phyloP scores from a whole-genome alignment of 2,113 vertebrate genomes.

The Chaetops frenatus region DNA sequence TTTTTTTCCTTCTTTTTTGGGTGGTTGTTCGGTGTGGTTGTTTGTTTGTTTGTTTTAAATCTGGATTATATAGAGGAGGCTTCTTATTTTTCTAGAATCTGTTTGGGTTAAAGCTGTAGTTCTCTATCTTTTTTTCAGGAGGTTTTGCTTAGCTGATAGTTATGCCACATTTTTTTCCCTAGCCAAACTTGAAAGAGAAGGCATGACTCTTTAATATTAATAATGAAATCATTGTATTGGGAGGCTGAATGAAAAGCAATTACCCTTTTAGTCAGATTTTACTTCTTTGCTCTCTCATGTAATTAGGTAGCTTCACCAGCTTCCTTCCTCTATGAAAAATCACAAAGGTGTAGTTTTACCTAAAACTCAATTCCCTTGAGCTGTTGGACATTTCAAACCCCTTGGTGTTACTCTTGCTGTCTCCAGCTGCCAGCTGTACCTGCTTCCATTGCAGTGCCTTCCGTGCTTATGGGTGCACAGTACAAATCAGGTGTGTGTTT shows the following conservation, averaged over 20 bases:
- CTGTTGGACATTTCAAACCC: neutral
- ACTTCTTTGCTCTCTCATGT: neutral
- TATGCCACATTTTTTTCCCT: neutral
- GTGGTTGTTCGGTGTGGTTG: neutral
- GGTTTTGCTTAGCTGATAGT: neutral
- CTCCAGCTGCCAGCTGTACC: neutral
- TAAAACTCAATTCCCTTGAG: neutral
- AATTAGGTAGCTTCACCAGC: neutral
- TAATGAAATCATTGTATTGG: neutral
- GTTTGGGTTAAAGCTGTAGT: neutral
- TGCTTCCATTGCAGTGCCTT: neutral
- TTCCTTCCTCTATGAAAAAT: neutral
- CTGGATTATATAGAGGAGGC: neutral
- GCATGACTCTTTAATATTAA: neutral
- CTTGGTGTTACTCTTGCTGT: neutral
- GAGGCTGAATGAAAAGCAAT: conserved; percentile 11
- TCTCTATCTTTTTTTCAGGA: neutral
- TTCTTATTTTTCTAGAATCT: neutral
- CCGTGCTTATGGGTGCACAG: neutral
- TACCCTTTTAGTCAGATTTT: neutral
- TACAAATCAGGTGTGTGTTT: neutral
- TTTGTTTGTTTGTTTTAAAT: neutral
- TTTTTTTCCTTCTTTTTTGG: neutral
- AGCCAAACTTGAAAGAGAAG: neutral
- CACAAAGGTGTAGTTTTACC: neutral